These are phyloP conservation scores for Dicerorhinus sumatrensis DNA, from an alignment of 2,113 vertebrate species.

Conservation along the genomic window DNA sequence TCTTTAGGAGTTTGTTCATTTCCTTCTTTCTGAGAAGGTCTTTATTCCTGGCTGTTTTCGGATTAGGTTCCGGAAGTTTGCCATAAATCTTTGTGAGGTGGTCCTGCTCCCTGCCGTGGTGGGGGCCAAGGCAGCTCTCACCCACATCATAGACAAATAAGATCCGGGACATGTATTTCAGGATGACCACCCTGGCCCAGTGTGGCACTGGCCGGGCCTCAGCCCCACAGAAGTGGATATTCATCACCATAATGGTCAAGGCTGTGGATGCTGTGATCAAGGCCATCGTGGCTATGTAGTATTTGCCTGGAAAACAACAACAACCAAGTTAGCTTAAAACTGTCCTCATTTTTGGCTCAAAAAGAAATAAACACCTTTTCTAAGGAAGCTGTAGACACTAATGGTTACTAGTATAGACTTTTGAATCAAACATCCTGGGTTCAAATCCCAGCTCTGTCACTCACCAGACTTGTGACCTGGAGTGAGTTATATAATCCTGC, in stretches of 20 bases:
- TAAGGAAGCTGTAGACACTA: background rate
- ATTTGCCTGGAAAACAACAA: conserved; percentile 91
- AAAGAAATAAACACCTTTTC: background rate
- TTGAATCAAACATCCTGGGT: background rate
- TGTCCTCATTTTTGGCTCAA: background rate
- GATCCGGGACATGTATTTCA: conserved; percentile 98
- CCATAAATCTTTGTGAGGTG: conserved; percentile 49
- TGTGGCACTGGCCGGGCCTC: conserved; percentile 97
- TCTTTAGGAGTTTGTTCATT: conserved; percentile 82
- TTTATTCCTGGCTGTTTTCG: conserved; percentile 61
- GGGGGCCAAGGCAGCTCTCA: conserved; percentile 93
- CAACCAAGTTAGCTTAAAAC: background rate
- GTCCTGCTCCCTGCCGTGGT: conserved; percentile 82
- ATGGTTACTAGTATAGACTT: background rate
- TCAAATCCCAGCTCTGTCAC: background rate
- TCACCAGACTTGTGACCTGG: background rate
- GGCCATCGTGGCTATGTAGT: conserved; percentile 99
- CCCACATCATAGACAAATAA: conserved; percentile 98
- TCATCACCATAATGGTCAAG: conserved; percentile 99
- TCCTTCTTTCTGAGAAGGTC: conserved; percentile 78
- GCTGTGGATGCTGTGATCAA: conserved; percentile 99
- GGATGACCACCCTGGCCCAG: conserved; percentile 97
- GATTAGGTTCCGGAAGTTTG: conserved; percentile 75
- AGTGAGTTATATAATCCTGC: background rate
- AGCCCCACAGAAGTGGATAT: conserved; percentile 97